Base-by-base conservation (phyloP, 2,797 vertebrate species). In the Naso thynnoides region DNA sequence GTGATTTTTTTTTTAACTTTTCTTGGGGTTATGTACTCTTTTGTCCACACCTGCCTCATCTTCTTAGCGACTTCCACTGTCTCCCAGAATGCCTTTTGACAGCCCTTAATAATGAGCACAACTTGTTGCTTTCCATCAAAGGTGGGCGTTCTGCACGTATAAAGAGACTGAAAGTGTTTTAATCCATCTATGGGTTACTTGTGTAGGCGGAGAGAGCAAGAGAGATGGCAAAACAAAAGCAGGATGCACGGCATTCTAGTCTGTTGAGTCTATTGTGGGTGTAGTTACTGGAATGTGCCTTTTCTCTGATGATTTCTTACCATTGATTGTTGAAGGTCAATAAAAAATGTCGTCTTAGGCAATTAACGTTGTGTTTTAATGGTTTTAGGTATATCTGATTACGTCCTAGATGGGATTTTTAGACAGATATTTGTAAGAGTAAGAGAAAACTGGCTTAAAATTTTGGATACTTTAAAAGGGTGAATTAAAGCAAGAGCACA, bases 61-160 rank as follows among this genome's bases (percentile, higher is more conserved):
- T 61, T 42, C 64, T 76, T 47, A 72, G 49, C 19, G 59, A 82
- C 68, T 78, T 57, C 57, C 57, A 13, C 29, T 2, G 13, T 66
- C 42, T 80, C 64, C 38, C 61, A 36, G 29, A 72, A 73, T 53
- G 66, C 58, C 76, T 66, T 74, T 63, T 80, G 67, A 64, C 73
- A 57, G 38, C 31, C 69, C 59, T 73, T 21, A 18, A 79, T 69
- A 63, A 72, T 8, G 0, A 63, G 36, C 8, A 4, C 41, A 52
- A 85, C 86, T 57, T 85, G 83, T 86, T 84, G 81, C 75, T 60
- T 60, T 21, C 39, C 39, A 64, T 80, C 23, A 54, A 49, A 74
- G 59, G 73, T 66, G 81, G 79, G 63, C 23, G 73, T 70, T 72
- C 29, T 69, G 50, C 33, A 78, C 3, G 14, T 52, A 14, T 27